phyloP scores from a whole-genome alignment of 1,140 invertebrate genomes.

The Drosophila sp. region DNA sequence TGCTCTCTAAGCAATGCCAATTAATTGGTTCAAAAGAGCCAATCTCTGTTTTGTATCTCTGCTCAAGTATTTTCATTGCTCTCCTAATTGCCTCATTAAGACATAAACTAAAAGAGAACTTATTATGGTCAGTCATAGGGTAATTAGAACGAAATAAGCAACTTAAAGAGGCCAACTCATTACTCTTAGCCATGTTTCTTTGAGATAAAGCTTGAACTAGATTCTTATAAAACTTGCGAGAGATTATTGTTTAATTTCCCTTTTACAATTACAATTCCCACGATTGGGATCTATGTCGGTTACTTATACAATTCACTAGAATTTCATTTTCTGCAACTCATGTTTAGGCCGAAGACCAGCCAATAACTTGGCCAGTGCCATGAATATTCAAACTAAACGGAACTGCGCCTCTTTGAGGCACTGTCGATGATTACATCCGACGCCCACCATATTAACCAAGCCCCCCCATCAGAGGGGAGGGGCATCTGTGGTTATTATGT shows the following conservation, averaged over 20 bases:
- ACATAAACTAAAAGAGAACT: constrained; percentile 26
- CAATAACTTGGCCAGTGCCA: background rate
- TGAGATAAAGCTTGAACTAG: background rate
- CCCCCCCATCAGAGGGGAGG: background rate
- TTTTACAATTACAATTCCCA: background rate
- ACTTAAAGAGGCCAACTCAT: constrained; percentile 27
- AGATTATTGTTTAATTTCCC: background rate
- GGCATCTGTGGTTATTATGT: constrained; percentile 2
- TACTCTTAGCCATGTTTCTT: constrained; percentile 34
- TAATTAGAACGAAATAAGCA: constrained; percentile 69
- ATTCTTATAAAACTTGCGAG: background rate
- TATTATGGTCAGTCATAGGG: constrained; percentile 28
- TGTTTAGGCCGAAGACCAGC: background rate
- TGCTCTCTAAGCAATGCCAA: constrained; percentile 1
- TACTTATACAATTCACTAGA: background rate
- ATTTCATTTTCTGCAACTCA: constrained; percentile 1
- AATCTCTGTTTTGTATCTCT: constrained; percentile 6
- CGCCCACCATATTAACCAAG: constrained; percentile 8
- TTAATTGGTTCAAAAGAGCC: constrained; percentile 3
- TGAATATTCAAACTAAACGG: constrained; percentile 1
- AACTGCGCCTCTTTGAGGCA: constrained; percentile 13
- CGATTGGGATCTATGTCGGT: background rate
- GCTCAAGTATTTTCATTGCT: constrained; percentile 38
- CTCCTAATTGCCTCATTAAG: constrained; percentile 60
- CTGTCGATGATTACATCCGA: constrained; percentile 16